Conservation (phyloP, 1,140 invertebrate species). For the Conus ventricosus region DNA sequence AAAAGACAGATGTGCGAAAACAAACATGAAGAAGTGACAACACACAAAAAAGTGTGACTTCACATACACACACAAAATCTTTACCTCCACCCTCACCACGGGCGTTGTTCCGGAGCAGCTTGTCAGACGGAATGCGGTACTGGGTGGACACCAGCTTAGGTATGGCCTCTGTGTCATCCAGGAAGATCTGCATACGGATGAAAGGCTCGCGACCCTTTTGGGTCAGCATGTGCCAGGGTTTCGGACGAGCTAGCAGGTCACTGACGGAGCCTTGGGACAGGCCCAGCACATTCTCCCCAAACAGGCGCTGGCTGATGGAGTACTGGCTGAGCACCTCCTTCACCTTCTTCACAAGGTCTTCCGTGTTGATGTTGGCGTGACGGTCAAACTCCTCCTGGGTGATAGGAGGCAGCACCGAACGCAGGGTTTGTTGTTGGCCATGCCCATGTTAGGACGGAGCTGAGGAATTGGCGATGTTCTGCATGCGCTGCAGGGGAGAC, state of each 20-base stretch:
- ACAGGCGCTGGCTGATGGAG: conserved; percentile 98
- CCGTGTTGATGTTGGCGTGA: conserved; percentile 98
- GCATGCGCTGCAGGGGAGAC: conserved; percentile 96
- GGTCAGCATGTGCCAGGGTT: conserved; percentile 99
- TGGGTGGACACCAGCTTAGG: conserved; percentile 97
- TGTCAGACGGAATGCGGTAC: conserved; percentile 92
- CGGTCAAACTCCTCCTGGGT: conserved; percentile 99
- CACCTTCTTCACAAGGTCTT: conserved; percentile 96
- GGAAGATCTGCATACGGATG: conserved; percentile 98
- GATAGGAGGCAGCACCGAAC: conserved; percentile 96
- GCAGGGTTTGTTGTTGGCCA: conserved; percentile 85
- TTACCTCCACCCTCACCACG: conserved; percentile 40
- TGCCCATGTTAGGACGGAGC: conserved; percentile 78
- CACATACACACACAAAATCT: conserved; percentile 18
- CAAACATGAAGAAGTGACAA: no score
- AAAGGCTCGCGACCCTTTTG: conserved; percentile 99
- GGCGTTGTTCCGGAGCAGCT: conserved; percentile 77
- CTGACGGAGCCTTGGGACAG: conserved; percentile 92
- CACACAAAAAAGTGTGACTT: background rate
- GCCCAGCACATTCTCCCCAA: conserved; percentile 97
- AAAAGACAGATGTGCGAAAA: no score
- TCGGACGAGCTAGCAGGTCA: conserved; percentile 97
- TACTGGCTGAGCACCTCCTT: conserved; percentile 98
- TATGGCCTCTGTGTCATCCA: conserved; percentile 96
- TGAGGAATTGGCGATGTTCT: conserved; percentile 98